These are phyloP conservation scores for Anhinga rufa DNA, from an alignment of 2,113 vertebrate genomes.

Conservation along the genomic window DNA sequence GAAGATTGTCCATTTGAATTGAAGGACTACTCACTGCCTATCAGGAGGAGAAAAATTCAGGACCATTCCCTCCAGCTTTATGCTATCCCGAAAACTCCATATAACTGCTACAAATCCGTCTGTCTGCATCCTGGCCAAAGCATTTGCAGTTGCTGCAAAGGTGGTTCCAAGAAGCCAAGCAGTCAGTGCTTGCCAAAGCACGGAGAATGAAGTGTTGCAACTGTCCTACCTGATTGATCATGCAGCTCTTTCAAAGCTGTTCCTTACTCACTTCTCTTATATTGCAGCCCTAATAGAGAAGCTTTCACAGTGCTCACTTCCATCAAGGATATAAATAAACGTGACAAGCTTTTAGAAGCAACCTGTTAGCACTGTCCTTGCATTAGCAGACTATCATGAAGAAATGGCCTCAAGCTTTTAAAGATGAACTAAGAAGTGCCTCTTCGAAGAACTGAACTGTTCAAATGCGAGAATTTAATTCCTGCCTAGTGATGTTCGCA, in stretches of 20 bases:
- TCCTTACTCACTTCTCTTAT: not conserved
- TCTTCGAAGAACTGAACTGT: not conserved
- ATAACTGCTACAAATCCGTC: not conserved
- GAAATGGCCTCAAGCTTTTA: conserved; percentile 11
- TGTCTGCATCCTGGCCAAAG: not conserved
- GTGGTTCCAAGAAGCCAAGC: not conserved
- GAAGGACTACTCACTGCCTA: not conserved
- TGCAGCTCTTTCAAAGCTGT: not conserved
- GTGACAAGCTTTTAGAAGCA: not conserved
- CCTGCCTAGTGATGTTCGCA: not conserved
- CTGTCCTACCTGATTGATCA: not conserved
- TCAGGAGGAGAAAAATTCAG: not conserved
- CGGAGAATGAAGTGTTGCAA: not conserved
- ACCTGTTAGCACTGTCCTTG: conserved; percentile 18
- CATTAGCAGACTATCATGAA: not conserved
- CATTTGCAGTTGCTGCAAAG: not conserved
- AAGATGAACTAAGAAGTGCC: not conserved
- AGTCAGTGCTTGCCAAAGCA: not conserved
- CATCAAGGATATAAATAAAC: not conserved
- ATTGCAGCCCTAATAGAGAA: not conserved
- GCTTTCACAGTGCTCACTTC: not conserved
- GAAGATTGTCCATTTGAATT: not conserved
- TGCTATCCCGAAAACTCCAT: not conserved
- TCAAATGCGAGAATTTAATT: not conserved
- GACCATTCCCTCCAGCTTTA: not conserved